Conservation (phyloP, 2,797 vertebrate species). For the Macrochelys suwanniensis region DNA sequence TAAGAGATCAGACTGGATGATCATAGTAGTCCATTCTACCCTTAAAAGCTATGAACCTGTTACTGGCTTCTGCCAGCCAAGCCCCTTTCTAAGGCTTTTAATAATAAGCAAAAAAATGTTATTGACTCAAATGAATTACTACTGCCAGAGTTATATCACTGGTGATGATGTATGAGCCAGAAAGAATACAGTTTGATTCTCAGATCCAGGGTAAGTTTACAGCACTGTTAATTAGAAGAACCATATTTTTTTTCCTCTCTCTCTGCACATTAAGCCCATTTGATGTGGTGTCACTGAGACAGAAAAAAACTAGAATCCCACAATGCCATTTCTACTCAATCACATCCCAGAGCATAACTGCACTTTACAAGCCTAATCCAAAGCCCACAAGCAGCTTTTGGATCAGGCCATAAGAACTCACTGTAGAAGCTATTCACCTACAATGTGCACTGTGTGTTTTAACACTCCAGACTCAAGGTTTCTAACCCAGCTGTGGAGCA, state of each 20-base stretch:
- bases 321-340: not conserved
- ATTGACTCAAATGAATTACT: not conserved
- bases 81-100: not conserved
- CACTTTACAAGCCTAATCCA: not conserved
- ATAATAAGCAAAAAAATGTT: not conserved
- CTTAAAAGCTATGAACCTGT: not conserved
- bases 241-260: not conserved
- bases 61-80: not conserved
- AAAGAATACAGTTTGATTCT: conserved; percentile 25
- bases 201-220: not conserved
- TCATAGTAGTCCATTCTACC: not conserved
- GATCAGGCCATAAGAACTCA: not conserved
- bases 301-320: not conserved
- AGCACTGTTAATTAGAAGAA: conserved; percentile 16
- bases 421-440: not conserved
- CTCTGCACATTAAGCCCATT: not conserved
- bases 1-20: not conserved
- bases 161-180: not conserved
- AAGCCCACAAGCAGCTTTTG: not conserved
- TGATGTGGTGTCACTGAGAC: not conserved
- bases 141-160: not conserved
- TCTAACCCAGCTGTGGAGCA: not conserved
- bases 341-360: not conserved
- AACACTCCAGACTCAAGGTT: rapidly evolving
- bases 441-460: not conserved